These are phyloP conservation scores for Yasuhikotakia modesta DNA, from an alignment of 2,797 vertebrate species.

Conservation along the genomic window DNA sequence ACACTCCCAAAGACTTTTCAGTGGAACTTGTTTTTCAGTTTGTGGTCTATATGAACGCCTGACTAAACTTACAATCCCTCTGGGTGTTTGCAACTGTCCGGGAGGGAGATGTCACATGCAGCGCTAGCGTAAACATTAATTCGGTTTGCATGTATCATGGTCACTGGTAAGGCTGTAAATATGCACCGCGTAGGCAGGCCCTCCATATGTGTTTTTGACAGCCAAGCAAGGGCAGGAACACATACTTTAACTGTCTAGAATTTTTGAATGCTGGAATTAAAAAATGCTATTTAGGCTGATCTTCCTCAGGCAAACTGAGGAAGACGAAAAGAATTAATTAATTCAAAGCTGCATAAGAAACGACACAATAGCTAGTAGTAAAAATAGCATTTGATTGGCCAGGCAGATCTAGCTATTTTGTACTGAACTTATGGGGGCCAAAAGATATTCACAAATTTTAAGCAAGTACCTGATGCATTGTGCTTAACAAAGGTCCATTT, in stretches of 20 bases:
- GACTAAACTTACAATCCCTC: constrained; percentile 32
- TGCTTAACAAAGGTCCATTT: background rate
- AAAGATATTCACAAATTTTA: background rate
- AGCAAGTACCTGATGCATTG: too few species aligned
- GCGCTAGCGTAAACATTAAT: constrained; percentile 44
- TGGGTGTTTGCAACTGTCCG: constrained; percentile 34
- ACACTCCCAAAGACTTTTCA: constrained; percentile 1
- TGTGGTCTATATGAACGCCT: constrained; percentile 18
- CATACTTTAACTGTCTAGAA: constrained; percentile 9
- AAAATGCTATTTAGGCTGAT: constrained; percentile 60
- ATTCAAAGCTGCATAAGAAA: constrained; percentile 27
- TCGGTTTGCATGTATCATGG: constrained; percentile 29
- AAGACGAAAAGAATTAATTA: constrained; percentile 39
- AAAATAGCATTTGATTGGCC: background rate
- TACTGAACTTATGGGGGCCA: background rate
- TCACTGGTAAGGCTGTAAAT: constrained; percentile 13
- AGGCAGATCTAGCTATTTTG: background rate
- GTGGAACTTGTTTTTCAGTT: constrained; percentile 17
- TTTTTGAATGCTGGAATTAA: constrained; percentile 46
- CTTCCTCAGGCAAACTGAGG: constrained; percentile 60
- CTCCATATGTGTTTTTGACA: constrained; percentile 51
- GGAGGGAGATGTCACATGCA: constrained; percentile 13
- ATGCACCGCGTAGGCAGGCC: background rate
- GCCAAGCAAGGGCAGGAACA: constrained; percentile 49
- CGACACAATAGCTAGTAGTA: constrained; percentile 4